A percentile compares a stretch with the other conserved stretches of the same genome.
Conservation (phyloP, 37 sponge, comb jelly and placozoan species). For the Oscarella lobularis region DNA sequence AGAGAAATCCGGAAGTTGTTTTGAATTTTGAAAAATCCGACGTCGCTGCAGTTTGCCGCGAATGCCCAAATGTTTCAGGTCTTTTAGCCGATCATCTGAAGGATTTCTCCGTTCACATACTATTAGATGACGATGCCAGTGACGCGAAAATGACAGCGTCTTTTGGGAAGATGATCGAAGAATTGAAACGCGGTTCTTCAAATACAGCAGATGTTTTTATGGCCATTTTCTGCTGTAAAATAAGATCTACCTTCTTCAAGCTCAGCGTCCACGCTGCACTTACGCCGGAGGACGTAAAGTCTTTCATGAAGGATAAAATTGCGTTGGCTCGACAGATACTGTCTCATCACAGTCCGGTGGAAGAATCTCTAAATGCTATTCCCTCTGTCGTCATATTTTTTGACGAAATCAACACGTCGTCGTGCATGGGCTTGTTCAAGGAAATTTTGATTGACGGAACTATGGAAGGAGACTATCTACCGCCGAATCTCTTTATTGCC, state of each 20-base stretch:
- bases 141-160: neutral
- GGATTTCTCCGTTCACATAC: neutral
- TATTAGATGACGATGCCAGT: neutral
- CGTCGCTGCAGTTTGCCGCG: too few species aligned
- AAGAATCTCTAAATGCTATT: too few species aligned
- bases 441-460: conserved; percentile 69
- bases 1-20: neutral
- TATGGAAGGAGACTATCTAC: conserved; percentile 59
- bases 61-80: too few species aligned
- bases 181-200: neutral
- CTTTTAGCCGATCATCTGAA: too few species aligned
- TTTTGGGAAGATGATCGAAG: neutral
- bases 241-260: conserved; percentile 60
- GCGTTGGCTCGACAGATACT: neutral
- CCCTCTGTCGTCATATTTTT: conserved; percentile 27
- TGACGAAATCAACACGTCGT: conserved; percentile 85
- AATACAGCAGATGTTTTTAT: conserved; percentile 29
- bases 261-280: conserved; percentile 74
- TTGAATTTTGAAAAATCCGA: neutral
- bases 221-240: conserved; percentile 21
- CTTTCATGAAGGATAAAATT: neutral
- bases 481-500: conserved; percentile 55
- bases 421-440: conserved; percentile 78
- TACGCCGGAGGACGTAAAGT: neutral
- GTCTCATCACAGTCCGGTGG: neutral